These are phyloP conservation scores for Bufo gargarizans DNA, from an alignment of 2,113 vertebrate species.

Conservation along the genomic window DNA sequence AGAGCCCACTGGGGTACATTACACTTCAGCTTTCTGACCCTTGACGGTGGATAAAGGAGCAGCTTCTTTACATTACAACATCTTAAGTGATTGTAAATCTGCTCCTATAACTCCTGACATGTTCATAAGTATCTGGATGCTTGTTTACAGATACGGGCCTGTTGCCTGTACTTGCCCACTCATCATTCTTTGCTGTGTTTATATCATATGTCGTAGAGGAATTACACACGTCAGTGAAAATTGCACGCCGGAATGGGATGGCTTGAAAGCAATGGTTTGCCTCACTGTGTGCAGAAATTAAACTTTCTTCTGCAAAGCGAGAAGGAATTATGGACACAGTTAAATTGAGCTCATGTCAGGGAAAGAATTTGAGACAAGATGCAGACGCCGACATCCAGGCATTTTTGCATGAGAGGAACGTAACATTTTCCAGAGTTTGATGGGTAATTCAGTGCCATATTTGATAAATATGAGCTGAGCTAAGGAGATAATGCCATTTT, in stretches of 20 bases:
- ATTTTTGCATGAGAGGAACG: slow-evolving; percentile 51
- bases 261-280: slow-evolving; percentile 48
- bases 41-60: background rate
- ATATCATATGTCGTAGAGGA: slow-evolving; percentile 53
- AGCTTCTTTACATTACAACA: slow-evolving; percentile 48
- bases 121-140: slow-evolving; percentile 54
- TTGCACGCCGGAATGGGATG: slow-evolving; percentile 37
- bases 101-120: slow-evolving; percentile 48
- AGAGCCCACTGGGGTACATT: background rate
- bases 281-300: slow-evolving; percentile 43
- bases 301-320: slow-evolving; percentile 46
- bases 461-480: slow-evolving; percentile 51
- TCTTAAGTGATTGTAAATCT: slow-evolving; percentile 49
- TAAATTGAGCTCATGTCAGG: slow-evolving; percentile 54
- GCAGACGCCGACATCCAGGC: slow-evolving; percentile 53
- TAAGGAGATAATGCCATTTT: slow-evolving; percentile 54
- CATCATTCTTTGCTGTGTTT: slow-evolving; percentile 50
- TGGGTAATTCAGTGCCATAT: slow-evolving; percentile 56
- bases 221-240: slow-evolving; percentile 55
- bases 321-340: slow-evolving; percentile 55
- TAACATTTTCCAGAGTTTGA: slow-evolving; percentile 55
- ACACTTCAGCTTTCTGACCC: background rate
- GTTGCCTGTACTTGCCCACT: slow-evolving; percentile 56
- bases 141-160: slow-evolving; percentile 53
- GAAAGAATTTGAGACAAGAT: slow-evolving; percentile 56